phyloP scores from a whole-genome alignment of 1,140 invertebrate species.

The Pygmarrhopalites habei region DNA sequence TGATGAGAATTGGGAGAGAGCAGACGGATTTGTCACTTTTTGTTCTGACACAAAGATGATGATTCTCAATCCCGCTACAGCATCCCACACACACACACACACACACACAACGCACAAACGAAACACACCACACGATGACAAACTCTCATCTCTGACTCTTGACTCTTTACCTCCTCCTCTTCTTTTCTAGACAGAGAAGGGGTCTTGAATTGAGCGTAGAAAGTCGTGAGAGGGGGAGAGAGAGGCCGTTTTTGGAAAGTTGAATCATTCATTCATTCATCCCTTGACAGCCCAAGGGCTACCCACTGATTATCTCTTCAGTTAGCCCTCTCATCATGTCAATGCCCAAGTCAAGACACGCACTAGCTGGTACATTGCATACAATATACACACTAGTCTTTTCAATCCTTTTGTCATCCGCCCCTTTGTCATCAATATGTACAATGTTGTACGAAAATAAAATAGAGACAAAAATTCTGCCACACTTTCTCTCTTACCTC shows the following conservation, averaged over 20 bases:
- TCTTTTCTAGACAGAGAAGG: neutral
- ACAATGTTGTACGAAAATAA: too few species aligned
- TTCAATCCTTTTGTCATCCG: neutral
- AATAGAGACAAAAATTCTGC: too few species aligned
- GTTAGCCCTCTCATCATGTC: neutral
- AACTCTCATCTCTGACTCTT: slow-evolving; percentile 23
- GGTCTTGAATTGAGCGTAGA: too few species aligned
- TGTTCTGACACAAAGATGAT: slow-evolving; percentile 29
- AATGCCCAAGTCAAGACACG: too few species aligned
- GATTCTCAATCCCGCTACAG: slow-evolving; percentile 32
- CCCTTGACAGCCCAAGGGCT: neutral
- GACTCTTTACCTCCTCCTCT: slow-evolving; percentile 6
- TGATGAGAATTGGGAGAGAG: slow-evolving; percentile 43
- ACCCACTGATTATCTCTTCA: neutral
- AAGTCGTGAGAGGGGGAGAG: too few species aligned
- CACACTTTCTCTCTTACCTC: too few species aligned
- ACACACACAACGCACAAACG: too few species aligned
- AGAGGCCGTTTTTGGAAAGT: neutral
- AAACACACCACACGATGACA: slow-evolving; percentile 22
- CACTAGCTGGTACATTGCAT: too few species aligned
- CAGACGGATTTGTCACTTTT: slow-evolving; percentile 39
- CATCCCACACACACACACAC: neutral
- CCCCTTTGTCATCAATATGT: neutral
- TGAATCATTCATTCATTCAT: slow-evolving; percentile 5
- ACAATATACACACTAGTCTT: neutral